Evolutionary conservation across 2,113 vertebrate genomes (phyloP).

Genomic region (Hemicordylus capensis): DNA sequence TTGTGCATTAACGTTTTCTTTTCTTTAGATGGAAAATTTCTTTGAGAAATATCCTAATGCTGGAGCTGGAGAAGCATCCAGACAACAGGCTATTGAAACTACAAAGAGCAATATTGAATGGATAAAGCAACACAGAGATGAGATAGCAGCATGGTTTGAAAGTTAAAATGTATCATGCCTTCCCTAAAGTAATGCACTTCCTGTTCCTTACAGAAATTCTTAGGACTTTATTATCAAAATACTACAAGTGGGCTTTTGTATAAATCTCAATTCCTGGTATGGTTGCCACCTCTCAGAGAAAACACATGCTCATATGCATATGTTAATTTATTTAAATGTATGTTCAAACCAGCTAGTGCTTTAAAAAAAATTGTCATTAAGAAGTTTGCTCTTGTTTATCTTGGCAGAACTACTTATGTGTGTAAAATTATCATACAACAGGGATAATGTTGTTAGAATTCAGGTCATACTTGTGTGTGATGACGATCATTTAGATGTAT

Average conservation of each 20-base stretch:
- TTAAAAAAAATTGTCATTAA: background rate
- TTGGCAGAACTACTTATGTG: background rate
- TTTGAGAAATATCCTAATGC: slow-evolving; percentile 86
- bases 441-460: background rate
- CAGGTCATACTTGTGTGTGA: too few relatives aligned
- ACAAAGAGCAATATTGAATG: slow-evolving; percentile 91
- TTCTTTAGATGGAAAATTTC: slow-evolving; percentile 88
- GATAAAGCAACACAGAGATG: slow-evolving; percentile 77
- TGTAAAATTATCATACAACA: background rate
- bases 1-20: background rate
- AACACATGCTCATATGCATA: background rate
- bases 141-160: slow-evolving; percentile 81
- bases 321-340: slow-evolving; percentile 11
- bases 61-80: slow-evolving; percentile 87
- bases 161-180: background rate
- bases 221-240: background rate
- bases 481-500: background rate
- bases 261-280: background rate
- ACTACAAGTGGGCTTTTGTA: background rate
- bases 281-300: background rate
- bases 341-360: background rate
- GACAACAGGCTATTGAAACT: slow-evolving; percentile 88
- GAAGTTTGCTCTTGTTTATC: background rate
- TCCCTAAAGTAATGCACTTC: fast-evolving
- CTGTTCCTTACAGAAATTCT: slow-evolving; percentile 10